phyloP scores from a whole-genome alignment of 2,113 vertebrate genomes.

The Leptosomus discolor region DNA sequence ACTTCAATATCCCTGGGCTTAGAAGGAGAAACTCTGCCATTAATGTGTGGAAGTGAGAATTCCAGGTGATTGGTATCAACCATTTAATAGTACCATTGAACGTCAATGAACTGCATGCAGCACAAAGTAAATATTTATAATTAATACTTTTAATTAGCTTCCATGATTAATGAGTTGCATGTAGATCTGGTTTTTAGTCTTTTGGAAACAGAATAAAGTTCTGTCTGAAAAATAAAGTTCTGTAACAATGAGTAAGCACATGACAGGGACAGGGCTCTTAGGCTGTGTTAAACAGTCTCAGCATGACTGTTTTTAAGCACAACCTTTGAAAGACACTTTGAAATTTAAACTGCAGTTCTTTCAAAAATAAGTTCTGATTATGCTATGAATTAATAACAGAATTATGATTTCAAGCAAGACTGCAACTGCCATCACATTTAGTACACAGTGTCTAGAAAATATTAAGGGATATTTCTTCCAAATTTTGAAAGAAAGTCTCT shows the following conservation, averaged over 20 bases:
- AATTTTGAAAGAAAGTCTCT: background rate
- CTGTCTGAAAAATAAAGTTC: background rate
- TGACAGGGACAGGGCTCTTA: rapidly evolving
- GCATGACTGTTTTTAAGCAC: background rate
- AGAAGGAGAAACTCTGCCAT: background rate
- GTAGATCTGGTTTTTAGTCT: background rate
- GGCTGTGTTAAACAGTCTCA: background rate
- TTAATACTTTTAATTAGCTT: background rate
- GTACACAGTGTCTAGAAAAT: background rate
- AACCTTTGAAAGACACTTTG: background rate
- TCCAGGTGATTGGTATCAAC: background rate
- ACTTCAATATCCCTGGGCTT: background rate
- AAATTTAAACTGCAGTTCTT: background rate
- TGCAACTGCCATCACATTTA: background rate
- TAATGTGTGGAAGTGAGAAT: background rate
- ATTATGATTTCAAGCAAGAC: background rate
- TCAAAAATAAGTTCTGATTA: background rate
- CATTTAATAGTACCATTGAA: background rate
- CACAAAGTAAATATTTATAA: background rate
- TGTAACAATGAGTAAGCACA: background rate
- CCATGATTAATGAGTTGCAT: background rate
- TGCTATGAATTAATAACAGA: background rate
- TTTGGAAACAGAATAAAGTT: background rate
- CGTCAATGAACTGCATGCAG: background rate
- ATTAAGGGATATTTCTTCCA: background rate